Conservation (phyloP, 64 coral and sea anemone genomes). For the Pocillopora damicornis region DNA sequence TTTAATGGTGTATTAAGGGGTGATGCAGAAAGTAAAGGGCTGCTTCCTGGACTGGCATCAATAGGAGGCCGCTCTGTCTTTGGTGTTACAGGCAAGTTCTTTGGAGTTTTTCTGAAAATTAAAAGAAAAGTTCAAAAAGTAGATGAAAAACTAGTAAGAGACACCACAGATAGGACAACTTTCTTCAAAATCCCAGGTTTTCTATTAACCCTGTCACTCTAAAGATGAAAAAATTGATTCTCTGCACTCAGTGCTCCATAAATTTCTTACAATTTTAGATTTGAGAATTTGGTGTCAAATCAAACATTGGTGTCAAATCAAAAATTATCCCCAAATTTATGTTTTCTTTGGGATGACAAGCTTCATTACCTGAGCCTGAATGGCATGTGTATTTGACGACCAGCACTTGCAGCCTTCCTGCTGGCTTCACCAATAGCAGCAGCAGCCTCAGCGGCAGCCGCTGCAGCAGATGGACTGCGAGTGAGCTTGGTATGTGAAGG, state of each 20-base stretch:
- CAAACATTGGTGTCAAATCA: too few relatives aligned
- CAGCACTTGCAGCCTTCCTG: slow-evolving; percentile 82
- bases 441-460: slow-evolving; percentile 93
- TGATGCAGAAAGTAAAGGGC: neutral
- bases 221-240: too few relatives aligned
- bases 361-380: slow-evolving; percentile 20
- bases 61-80: neutral
- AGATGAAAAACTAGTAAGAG: neutral
- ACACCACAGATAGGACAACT: neutral
- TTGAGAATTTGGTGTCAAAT: too few relatives aligned
- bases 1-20: slow-evolving; percentile 17
- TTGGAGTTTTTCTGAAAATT: neutral
- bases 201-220: too few relatives aligned
- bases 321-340: too few relatives aligned
- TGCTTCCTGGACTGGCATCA: neutral
- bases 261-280: too few relatives aligned
- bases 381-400: slow-evolving; percentile 59
- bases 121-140: neutral
- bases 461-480: slow-evolving; percentile 87
- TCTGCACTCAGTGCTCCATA: too few relatives aligned
- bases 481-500: slow-evolving; percentile 49
- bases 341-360: too few relatives aligned
- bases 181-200: too few relatives aligned
- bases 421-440: slow-evolving; percentile 94
- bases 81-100: neutral